These are phyloP conservation scores for Brachionus koreanus DNA, from an alignment of 1,140 invertebrate genomes.

Conservation along the genomic window DNA sequence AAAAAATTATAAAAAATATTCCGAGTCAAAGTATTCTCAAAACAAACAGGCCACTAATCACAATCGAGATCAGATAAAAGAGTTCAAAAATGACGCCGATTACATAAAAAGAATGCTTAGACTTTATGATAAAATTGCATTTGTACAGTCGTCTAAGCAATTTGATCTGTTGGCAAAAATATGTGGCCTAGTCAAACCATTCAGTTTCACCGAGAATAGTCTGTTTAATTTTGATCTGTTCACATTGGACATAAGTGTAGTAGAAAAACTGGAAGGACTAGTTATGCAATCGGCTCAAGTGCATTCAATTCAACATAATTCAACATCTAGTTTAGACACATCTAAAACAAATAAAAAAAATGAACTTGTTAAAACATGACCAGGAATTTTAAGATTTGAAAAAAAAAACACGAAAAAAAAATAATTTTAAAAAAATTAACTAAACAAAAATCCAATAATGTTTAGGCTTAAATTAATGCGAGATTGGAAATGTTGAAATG, in stretches of 20 bases:
- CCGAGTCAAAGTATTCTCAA: neutral
- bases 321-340: conserved; percentile 27
- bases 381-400: neutral
- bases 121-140: conserved; percentile 14
- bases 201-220: conserved; percentile 21
- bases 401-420: neutral
- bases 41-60: conserved; percentile 19
- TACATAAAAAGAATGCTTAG: conserved; percentile 27
- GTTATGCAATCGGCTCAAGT: neutral
- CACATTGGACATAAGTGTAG: neutral
- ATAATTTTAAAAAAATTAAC: neutral
- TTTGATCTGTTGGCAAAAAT: conserved; percentile 33
- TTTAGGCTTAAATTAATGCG: neutral
- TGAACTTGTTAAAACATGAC: conserved; percentile 10
- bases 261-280: conserved; percentile 30
- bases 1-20: conserved; percentile 35
- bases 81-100: neutral
- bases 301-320: neutral
- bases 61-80: neutral
- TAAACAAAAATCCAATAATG: neutral
- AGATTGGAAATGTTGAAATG: neutral
- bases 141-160: conserved; percentile 1
- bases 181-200: neutral
- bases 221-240: conserved; percentile 43
- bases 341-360: conserved; percentile 31